Evolutionary conservation across 2,113 vertebrate genomes (phyloP), one percentile per base, ranked within the genome.

Genomic region (Hystrix brachyura): DNA sequence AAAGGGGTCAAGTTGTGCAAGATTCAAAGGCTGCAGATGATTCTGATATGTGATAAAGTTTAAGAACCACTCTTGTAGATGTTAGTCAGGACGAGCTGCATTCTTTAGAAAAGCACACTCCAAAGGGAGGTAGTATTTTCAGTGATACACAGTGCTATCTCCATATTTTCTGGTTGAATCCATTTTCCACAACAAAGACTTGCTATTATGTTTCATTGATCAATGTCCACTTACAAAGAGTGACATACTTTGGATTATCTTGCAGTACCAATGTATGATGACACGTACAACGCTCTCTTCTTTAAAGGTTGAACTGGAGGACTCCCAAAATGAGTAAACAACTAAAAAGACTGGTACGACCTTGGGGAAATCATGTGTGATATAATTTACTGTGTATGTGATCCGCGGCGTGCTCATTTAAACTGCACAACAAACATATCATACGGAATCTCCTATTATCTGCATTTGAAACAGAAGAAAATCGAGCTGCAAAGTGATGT

Each of bases 391-490:
- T 3, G 8, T 2, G 25, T 1, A 3, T 4, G 14, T 1, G n/a
- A 17, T 1, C 15, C 32, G 3, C 0, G 3, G 21, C 19, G 0
- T 4, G 43, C 43, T 29, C 9, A 0, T 0, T 27, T 14, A 18
- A 34, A 46, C 2, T 34, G 82, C 34, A 2, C 7, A 3, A 4
- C 18, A 43, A 10, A 7, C n/a, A 32, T 27, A 0, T 5, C 13
- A 3, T 1, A 60, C 0, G 5, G 6, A 48, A 0, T 19, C 5
- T 3, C 6, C 0, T 0, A 5, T 10, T 3, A 7, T 11, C 25
- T 76, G 25, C 32, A 0, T 15, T n/a, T 2, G 7, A 51, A 32
- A 6, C 29, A 17, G 19, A 46, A 55, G 18, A 62, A 53, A 85
- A 29, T 1, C 1, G 79, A 59, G 29, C 7, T 43, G 19, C 18